phyloP scores from a whole-genome alignment of 2,888 invertebrate genomes.

The Arrhopalites spinosus region DNA sequence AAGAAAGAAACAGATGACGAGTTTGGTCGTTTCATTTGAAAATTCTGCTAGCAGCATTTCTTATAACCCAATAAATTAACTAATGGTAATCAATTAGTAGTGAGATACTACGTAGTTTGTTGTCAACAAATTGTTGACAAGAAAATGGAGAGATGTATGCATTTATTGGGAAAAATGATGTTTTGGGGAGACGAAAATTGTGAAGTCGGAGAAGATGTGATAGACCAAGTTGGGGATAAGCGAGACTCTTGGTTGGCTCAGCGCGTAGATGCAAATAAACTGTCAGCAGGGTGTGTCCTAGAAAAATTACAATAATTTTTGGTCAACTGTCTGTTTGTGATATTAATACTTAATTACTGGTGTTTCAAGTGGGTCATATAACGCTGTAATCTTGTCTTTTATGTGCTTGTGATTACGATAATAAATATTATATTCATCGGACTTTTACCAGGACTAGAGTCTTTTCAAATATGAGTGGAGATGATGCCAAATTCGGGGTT shows the following conservation, averaged over 20 bases:
- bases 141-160: background rate
- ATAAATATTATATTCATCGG: background rate
- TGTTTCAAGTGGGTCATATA: conserved; percentile 18
- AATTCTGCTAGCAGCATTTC: no score
- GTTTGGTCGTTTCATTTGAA: no score
- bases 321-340: background rate
- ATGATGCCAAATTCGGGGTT: conserved; percentile 51
- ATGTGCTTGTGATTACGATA: background rate
- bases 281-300: background rate
- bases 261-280: background rate
- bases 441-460: background rate
- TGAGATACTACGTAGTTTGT: no score
- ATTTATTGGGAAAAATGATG: background rate
- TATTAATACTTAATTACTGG: no score
- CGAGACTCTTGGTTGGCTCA: background rate
- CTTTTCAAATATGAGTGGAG: conserved; percentile 43
- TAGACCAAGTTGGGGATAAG: background rate
- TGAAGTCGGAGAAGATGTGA: background rate
- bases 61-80: no score
- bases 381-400: conserved; percentile 1
- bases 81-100: no score
- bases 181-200: background rate
- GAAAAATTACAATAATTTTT: conserved; percentile 13
- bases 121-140: background rate
- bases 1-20: no score